Conservation (phyloP, 2,888 invertebrate genomes). For the Cephus runcator region DNA sequence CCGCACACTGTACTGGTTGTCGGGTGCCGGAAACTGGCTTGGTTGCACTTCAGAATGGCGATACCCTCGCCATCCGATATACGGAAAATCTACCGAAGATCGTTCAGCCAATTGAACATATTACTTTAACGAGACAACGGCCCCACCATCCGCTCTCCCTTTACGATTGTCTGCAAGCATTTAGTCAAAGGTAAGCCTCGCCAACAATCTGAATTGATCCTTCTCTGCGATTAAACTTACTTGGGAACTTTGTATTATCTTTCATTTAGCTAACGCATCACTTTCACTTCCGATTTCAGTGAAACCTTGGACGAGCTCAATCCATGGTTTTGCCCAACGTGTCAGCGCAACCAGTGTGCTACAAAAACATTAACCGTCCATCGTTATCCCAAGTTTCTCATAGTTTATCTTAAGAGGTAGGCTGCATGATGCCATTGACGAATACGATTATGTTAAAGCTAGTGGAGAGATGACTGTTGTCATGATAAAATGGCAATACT, state of each 20-base stretch:
- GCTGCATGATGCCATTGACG: not conserved
- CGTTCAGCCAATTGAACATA: conserved; percentile 64
- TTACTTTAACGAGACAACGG: conserved; percentile 66
- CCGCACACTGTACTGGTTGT: conserved; percentile 71
- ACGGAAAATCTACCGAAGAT: conserved; percentile 61
- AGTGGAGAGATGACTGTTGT: too few species aligned
- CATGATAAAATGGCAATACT: too few species aligned
- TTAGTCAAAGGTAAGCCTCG: conserved; percentile 69
- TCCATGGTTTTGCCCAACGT: conserved; percentile 75
- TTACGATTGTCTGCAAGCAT: conserved; percentile 73
- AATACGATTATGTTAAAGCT: not conserved
- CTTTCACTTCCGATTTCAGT: conserved; percentile 57
- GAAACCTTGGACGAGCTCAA: conserved; percentile 74
- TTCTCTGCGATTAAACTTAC: not conserved
- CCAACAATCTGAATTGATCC: not conserved
- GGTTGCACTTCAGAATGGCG: conserved; percentile 68
- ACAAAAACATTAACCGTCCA: conserved; percentile 74
- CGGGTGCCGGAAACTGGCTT: conserved; percentile 65
- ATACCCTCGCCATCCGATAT: conserved; percentile 68
- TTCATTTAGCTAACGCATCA: not conserved
- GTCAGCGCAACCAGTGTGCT: conserved; percentile 72
- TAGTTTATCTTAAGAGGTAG: conserved; percentile 72
- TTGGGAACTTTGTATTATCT: not conserved
- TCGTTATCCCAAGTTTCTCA: conserved; percentile 73
- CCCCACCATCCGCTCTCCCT: conserved; percentile 69